A percentile compares a stretch with the other conserved stretches of the same genome.
Evolutionary conservation across 2,113 vertebrate species (phyloP).

Genomic region (Elanoides forficatus): DNA sequence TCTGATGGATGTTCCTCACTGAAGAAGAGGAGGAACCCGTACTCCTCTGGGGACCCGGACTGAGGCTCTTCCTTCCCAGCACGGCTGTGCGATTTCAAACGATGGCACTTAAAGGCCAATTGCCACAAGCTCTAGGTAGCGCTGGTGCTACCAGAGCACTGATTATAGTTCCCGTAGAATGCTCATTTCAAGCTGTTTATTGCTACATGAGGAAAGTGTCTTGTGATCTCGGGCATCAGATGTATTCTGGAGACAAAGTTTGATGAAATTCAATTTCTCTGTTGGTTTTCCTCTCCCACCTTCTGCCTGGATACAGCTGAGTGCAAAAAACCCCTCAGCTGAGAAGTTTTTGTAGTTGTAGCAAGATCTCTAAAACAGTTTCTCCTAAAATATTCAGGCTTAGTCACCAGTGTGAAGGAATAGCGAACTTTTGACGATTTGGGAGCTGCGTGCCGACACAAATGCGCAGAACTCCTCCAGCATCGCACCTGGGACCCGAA

Average conservation of each 20-base stretch:
- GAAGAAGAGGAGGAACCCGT: neutral
- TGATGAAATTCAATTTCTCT: neutral
- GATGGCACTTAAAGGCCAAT: neutral
- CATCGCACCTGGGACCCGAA: neutral
- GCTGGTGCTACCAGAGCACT: neutral
- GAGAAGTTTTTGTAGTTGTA: neutral
- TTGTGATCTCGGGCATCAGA: neutral
- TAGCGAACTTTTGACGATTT: rapidly evolving
- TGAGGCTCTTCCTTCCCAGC: neutral
- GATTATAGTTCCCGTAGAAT: neutral
- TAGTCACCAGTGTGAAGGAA: neutral
- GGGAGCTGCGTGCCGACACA: neutral
- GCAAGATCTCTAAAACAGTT: neutral
- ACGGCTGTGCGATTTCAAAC: rapidly evolving
- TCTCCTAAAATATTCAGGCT: neutral
- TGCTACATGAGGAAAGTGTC: neutral
- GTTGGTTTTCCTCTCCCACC: neutral
- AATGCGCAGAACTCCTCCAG: neutral
- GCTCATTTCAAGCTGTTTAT: neutral
- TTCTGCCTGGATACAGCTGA: neutral
- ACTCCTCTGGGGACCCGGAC: neutral
- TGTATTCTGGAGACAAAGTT: neutral
- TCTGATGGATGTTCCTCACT: rapidly evolving
- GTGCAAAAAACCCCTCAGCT: neutral
- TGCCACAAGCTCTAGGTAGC: neutral